Conservation (phyloP, 1,140 invertebrate species). For the Mactra quadrangularis region DNA sequence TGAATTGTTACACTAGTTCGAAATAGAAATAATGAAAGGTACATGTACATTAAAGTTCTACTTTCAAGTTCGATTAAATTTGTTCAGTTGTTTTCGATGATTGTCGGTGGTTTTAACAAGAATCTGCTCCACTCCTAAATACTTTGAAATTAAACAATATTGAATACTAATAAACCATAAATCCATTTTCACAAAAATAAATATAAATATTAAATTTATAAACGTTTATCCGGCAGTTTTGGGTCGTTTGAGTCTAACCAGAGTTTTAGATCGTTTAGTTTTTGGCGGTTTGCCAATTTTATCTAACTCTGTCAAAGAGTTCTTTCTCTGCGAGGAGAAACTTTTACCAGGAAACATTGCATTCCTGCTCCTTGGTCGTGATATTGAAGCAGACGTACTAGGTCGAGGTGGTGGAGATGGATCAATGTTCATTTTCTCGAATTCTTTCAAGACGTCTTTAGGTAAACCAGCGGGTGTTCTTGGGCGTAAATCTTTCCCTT, state of each 20-base stretch:
- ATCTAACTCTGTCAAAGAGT: slow-evolving; percentile 73
- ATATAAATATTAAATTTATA: neutral
- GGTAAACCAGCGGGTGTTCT: slow-evolving; percentile 57
- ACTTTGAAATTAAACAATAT: too few species aligned
- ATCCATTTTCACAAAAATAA: too few species aligned
- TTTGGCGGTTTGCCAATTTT: slow-evolving; percentile 52
- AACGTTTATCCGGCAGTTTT: slow-evolving; percentile 55
- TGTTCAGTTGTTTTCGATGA: too few species aligned
- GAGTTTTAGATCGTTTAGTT: slow-evolving; percentile 22
- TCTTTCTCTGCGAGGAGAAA: slow-evolving; percentile 74
- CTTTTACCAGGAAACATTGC: slow-evolving; percentile 74
- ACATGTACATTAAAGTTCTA: too few species aligned
- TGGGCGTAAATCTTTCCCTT: slow-evolving; percentile 71
- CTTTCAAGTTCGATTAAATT: too few species aligned
- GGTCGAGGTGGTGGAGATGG: slow-evolving; percentile 61
- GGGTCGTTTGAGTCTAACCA: slow-evolving; percentile 30
- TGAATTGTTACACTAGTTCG: too few species aligned
- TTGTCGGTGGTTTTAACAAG: too few species aligned
- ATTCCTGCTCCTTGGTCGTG: slow-evolving; percentile 71
- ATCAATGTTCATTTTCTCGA: slow-evolving; percentile 75
- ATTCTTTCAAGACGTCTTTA: slow-evolving; percentile 64
- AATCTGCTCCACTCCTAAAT: too few species aligned
- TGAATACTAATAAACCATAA: too few species aligned
- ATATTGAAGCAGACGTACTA: slow-evolving; percentile 51
- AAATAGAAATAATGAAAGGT: too few species aligned